These are phyloP conservation scores for Bagarius yarrelli DNA, from an alignment of 2,113 vertebrate genomes.

Conservation along the genomic window DNA sequence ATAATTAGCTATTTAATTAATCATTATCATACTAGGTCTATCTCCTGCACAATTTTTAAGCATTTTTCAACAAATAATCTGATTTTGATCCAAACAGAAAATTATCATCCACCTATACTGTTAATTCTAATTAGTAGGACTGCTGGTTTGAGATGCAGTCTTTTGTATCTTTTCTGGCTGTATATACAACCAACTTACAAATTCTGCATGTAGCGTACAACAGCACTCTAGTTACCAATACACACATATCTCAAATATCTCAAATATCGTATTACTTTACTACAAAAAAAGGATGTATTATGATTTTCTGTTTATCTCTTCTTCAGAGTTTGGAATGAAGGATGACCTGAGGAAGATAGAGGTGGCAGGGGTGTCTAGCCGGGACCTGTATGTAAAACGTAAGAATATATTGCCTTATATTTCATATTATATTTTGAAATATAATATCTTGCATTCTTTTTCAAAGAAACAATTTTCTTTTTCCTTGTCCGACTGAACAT, in stretches of 20 bases:
- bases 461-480: not conserved
- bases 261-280: not conserved
- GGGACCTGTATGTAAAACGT: constrained; percentile 96
- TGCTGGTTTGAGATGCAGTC: not conserved
- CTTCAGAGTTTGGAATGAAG: constrained; percentile 88
- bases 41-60: too few species aligned
- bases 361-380: constrained; percentile 83
- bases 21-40: too few species aligned
- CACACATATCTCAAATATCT: not conserved
- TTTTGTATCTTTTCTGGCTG: not conserved
- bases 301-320: constrained; percentile 46
- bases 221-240: not conserved
- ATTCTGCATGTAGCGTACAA: not conserved
- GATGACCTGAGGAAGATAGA: constrained; percentile 90
- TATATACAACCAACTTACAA: not conserved
- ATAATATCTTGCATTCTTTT: not conserved
- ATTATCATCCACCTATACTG: not conserved
- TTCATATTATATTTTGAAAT: not conserved
- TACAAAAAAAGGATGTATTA: not conserved
- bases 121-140: not conserved
- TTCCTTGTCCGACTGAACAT: not conserved
- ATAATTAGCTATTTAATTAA: too few species aligned
- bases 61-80: not conserved
- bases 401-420: constrained; percentile 61
- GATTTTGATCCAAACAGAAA: too few species aligned